phyloP scores from a whole-genome alignment of 1,140 invertebrate genomes.

The Penaeus vannamei region DNA sequence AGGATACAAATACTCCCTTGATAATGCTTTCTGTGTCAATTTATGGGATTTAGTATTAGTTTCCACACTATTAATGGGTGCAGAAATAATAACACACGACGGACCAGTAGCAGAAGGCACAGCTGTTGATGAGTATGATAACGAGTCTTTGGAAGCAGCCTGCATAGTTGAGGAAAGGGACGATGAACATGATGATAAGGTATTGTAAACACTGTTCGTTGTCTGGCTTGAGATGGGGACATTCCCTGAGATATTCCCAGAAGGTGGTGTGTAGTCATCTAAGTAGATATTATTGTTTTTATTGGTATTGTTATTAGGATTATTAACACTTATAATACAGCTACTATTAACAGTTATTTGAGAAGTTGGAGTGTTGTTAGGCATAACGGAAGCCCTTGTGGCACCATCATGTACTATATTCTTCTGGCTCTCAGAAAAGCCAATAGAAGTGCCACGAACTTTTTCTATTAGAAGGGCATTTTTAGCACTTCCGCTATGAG shows the following conservation, averaged over 20 bases:
- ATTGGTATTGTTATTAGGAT: constrained; percentile 54
- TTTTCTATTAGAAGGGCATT: constrained; percentile 60
- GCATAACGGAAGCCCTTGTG: constrained; percentile 40
- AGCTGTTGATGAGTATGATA: constrained; percentile 47
- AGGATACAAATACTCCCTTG: not conserved
- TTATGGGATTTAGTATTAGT: constrained; percentile 23
- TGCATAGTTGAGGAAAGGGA: not conserved
- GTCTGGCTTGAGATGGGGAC: constrained; percentile 35
- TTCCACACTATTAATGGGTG: constrained; percentile 23
- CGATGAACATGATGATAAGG: constrained; percentile 23
- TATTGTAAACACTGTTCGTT: constrained; percentile 51
- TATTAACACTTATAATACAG: constrained; percentile 59
- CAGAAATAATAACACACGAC: constrained; percentile 47
- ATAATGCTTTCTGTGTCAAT: constrained; percentile 17
- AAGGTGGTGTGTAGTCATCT: constrained; percentile 52
- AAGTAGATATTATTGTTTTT: constrained; percentile 58
- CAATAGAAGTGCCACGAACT: constrained; percentile 49
- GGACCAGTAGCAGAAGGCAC: constrained; percentile 56
- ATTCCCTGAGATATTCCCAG: constrained; percentile 49
- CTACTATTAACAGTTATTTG: constrained; percentile 56
- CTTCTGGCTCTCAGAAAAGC: constrained; percentile 48
- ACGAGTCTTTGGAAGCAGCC: constrained; percentile 53
- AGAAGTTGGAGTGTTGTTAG: constrained; percentile 39
- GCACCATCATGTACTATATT: constrained; percentile 8
- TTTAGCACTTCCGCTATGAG: constrained; percentile 55